Base-by-base conservation (phyloP, 2,797 vertebrate genomes). In the Pseudomugil tenellus region DNA sequence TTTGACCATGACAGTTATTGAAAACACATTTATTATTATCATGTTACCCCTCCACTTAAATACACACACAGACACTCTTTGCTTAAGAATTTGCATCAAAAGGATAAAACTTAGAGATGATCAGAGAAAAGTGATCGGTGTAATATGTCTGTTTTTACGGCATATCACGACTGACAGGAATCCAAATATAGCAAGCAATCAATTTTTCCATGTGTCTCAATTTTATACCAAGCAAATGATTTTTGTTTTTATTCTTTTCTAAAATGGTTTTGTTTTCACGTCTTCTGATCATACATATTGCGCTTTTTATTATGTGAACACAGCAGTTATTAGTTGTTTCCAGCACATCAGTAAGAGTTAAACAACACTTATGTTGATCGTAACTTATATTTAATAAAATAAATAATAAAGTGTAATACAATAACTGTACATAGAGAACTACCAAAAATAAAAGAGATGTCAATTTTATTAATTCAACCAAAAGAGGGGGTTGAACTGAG, bases 191-290 rank as follows among this genome's bases (percentile, higher is more conserved):
- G 11, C 26, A 28, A 41, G 26, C 41, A 52, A 29, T 37, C 26
- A 6, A 26, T 57, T 32, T 67, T 21, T 32, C 29, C 37, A 9
- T 21, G 14, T 34, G 1, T 26, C 19, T 72, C 6, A 21, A 26
- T 58, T 11, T 61, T 51, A 34, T 32, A 60, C 58, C 21, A 5
- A 28, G 41, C 34, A 67, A 59, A 63, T 76, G 67, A 65, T 25
- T 75, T 63, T 63, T 63, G 23, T 66, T 81, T 74, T 67, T 41
- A 52, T 41, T 14, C 5, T 67, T 69, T 63, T 58, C 35, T 19
- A 19, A 9, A 72, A 62, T 26, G 56, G 58, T 61, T 57, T 35
- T 49, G 32, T 57, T 57, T 14, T 26, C 11, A 11, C 9, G 26
- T 23, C 16, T 54, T 48, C 41, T 59, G 2, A 26, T 59, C 48